Percentiles rank a stretch among this genome's conserved stretches.
phyloP scores from a whole-genome alignment of 2,797 vertebrate genomes.

The Pseudocheirus occidentalis region DNA sequence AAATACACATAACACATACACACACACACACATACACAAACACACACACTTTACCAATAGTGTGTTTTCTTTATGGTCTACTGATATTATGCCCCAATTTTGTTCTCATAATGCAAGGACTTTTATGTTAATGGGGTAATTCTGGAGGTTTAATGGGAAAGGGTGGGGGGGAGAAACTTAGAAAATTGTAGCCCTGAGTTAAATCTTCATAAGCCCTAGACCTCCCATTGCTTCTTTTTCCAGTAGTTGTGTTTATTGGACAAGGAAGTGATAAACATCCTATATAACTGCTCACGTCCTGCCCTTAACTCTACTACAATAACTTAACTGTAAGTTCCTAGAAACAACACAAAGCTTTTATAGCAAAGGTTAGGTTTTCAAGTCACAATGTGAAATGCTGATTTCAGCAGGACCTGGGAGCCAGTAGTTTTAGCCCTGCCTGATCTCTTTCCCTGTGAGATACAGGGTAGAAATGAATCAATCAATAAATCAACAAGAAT shows the following conservation, averaged over 20 bases:
- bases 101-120: neutral
- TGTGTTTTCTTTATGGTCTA: constrained; percentile 59
- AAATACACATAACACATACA: too few species aligned
- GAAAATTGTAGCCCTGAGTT: neutral
- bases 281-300: neutral
- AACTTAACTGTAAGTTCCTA: constrained; percentile 15
- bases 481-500: neutral
- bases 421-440: neutral
- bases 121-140: constrained; percentile 43
- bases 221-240: constrained; percentile 5
- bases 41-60: constrained; percentile 40
- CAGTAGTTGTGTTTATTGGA: constrained; percentile 37
- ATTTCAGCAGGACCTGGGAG: constrained; percentile 9
- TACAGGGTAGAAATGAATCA: neutral
- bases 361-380: neutral
- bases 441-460: neutral
- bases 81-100: constrained; percentile 45
- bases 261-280: constrained; percentile 40
- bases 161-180: neutral
- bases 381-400: neutral
- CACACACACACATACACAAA: neutral
- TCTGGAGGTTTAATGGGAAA: constrained; percentile 35
- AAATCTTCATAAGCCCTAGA: constrained; percentile 38
- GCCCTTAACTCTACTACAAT: neutral
- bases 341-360: constrained; percentile 7